Evolutionary conservation across 2,888 invertebrate species (phyloP).

Genomic region (Parnassius mnemosyne): DNA sequence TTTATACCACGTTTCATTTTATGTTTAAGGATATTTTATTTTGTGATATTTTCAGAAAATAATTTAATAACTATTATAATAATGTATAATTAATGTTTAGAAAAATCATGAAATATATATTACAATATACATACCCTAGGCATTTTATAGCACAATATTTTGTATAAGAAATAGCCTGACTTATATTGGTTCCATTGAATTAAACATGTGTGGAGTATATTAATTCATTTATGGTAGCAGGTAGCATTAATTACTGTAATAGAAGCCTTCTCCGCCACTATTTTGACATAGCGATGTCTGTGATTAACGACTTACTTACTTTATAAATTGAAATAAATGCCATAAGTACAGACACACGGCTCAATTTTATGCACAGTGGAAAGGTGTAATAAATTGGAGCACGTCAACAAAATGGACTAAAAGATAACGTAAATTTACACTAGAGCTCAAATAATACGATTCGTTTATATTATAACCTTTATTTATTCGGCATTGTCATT

Average conservation of each 20-base stretch:
- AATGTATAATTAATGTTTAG: too few species aligned
- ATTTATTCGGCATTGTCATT: too few species aligned
- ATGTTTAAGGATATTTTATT: too few species aligned
- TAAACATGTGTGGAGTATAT: constrained; percentile 20
- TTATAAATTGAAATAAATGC: constrained; percentile 1
- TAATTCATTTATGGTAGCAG: constrained; percentile 19
- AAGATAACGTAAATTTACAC: too few species aligned
- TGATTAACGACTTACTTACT: constrained; percentile 3
- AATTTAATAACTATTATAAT: too few species aligned
- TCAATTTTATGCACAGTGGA: constrained; percentile 1
- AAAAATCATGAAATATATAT: too few species aligned
- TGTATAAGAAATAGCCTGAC: constrained; percentile 21
- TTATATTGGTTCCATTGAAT: constrained; percentile 21
- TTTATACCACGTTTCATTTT: too few species aligned
- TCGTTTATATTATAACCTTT: too few species aligned
- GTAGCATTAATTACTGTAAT: constrained; percentile 17
- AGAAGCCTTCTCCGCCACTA: constrained; percentile 12
- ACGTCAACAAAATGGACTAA: too few species aligned
- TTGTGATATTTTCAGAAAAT: too few species aligned
- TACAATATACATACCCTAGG: too few species aligned
- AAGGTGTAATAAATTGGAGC: constrained; percentile 4
- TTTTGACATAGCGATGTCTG: constrained; percentile 14
- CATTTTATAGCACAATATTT: constrained; percentile 12
- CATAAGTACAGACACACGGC: neutral
- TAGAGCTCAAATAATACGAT: too few species aligned